phyloP scores from a whole-genome alignment of 1,140 invertebrate genomes.

The Cardiocondyla obscurior region DNA sequence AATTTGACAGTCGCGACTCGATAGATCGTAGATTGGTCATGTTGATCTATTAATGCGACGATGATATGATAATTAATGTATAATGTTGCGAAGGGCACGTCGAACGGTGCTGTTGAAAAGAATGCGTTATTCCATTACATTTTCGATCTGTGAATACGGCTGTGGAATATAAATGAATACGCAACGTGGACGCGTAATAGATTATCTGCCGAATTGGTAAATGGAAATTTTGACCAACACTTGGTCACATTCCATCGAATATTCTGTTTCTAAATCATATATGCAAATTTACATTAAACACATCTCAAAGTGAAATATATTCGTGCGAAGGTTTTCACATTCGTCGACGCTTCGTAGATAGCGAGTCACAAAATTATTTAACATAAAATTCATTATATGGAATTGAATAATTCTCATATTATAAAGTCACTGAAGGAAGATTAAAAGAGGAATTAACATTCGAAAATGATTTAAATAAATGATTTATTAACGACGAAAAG shows the following conservation, averaged over 20 bases:
- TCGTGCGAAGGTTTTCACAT: neutral
- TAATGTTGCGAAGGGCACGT: neutral
- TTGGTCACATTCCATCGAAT: neutral
- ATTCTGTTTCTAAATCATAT: neutral
- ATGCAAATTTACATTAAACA: neutral
- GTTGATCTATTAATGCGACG: neutral
- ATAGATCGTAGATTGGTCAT: neutral
- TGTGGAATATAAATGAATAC: slow-evolving; percentile 1
- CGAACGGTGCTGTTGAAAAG: neutral
- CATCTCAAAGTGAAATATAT: neutral
- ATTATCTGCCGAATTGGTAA: neutral
- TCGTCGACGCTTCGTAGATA: neutral
- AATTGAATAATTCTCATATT: neutral
- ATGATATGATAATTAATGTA: slow-evolving; percentile 45
- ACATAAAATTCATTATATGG: neutral
- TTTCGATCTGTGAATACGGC: neutral
- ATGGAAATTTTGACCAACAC: neutral
- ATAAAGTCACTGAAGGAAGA: neutral
- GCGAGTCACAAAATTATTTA: neutral
- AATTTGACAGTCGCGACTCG: slow-evolving; percentile 43
- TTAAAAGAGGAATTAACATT: too few relatives aligned
- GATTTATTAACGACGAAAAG: too few relatives aligned
- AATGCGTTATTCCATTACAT: neutral
- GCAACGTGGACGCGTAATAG: neutral
- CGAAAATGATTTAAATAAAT: too few relatives aligned